Evolutionary conservation across 2,797 vertebrate genomes (phyloP).

Genomic region (Pipistrellus kuhlii): DNA sequence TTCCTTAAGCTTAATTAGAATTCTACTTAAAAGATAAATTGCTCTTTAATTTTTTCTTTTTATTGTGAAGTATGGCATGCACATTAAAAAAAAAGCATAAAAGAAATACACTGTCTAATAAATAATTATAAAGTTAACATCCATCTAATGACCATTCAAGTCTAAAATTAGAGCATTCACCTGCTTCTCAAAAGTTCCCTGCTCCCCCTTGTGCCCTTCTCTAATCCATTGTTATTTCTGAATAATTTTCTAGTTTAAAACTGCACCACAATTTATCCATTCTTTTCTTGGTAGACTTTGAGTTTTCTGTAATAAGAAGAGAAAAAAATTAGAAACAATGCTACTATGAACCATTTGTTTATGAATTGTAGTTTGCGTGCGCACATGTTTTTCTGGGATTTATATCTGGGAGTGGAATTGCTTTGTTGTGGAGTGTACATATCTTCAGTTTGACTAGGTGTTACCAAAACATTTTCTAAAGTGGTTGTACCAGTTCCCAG

Average conservation of each 20-base stretch:
- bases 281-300: neutral
- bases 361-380: neutral
- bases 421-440: neutral
- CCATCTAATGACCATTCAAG: neutral
- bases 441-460: neutral
- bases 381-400: neutral
- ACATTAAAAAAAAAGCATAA: neutral
- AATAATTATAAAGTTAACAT: neutral
- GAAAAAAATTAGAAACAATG: neutral
- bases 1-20: constrained; percentile 36
- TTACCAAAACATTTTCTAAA: constrained; percentile 10
- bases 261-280: neutral
- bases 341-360: neutral
- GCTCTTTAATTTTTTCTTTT: constrained; percentile 26
- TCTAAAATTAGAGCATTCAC: constrained; percentile 13
- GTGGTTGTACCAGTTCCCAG: neutral
- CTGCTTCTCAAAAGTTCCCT: neutral
- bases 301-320: constrained; percentile 7
- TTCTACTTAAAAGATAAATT: constrained; percentile 35
- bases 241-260: neutral
- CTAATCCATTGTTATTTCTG: neutral
- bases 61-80: neutral
- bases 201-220: neutral
- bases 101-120: neutral
- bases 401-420: neutral